A percentile compares a stretch with the other conserved stretches of the same genome.
Evolutionary conservation across 2,797 vertebrate species (phyloP).

Genomic region (Cuniculus paca): DNA sequence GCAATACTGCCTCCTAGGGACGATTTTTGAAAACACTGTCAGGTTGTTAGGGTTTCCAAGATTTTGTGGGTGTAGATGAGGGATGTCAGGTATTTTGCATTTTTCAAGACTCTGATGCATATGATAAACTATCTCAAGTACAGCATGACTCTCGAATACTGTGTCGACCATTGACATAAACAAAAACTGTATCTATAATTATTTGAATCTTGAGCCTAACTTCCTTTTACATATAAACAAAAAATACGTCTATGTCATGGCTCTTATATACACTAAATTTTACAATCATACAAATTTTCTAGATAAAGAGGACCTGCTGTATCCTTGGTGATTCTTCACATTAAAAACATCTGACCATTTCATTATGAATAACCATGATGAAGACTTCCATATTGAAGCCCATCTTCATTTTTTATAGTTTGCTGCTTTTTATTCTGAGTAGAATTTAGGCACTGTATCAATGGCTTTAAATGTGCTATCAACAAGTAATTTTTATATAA

Average conservation of each 20-base stretch:
- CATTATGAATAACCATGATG: not conserved
- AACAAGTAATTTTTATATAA: not conserved
- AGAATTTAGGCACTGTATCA: not conserved
- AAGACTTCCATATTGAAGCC: not conserved
- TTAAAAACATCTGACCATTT: not conserved
- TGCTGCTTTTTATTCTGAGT: not conserved
- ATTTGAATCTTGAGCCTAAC: not conserved
- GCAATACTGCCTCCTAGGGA: slow-evolving; percentile 24
- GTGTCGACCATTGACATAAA: not conserved
- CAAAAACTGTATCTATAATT: not conserved
- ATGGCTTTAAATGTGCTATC: not conserved
- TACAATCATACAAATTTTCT: not conserved
- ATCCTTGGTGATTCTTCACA: not conserved
- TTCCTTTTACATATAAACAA: not conserved
- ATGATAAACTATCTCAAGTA: not conserved
- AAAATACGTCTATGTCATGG: not conserved
- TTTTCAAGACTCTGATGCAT: not conserved
- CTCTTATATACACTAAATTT: not conserved
- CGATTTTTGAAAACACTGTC: not conserved
- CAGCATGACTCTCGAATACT: not conserved
- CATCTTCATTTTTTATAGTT: not conserved
- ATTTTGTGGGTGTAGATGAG: not conserved
- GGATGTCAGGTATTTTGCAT: not conserved
- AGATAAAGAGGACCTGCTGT: not conserved
- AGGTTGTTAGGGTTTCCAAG: not conserved